A percentile compares a stretch with the other conserved stretches of the same genome.
Evolutionary conservation across 2,888 invertebrate genomes (phyloP).

Genomic region (Epinotia nisella): DNA sequence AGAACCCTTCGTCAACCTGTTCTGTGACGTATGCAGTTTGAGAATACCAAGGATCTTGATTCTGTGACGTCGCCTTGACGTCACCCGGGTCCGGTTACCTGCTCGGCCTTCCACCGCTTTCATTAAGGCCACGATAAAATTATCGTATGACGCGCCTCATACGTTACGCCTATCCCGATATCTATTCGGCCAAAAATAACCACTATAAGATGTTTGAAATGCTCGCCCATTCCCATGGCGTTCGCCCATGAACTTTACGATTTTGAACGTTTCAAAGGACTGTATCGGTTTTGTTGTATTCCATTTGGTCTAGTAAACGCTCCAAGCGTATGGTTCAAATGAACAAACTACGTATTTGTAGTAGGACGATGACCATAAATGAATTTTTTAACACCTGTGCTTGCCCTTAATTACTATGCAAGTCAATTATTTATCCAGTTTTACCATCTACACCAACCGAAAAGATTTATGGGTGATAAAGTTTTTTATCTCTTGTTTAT

Average conservation of each 20-base stretch:
- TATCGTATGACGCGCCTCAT: conserved; percentile 74
- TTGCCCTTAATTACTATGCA: not conserved
- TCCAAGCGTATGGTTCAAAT: not conserved
- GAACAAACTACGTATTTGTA: not conserved
- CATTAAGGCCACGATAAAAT: conserved; percentile 82
- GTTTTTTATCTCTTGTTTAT: conserved; percentile 53
- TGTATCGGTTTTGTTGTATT: not conserved
- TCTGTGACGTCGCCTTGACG: conserved; percentile 62
- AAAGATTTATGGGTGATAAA: conserved; percentile 56
- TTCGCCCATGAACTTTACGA: conserved; percentile 38
- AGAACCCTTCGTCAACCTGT: not conserved
- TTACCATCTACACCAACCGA: not conserved
- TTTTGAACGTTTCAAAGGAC: not conserved
- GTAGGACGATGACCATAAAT: not conserved
- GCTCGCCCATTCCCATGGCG: conserved; percentile 52
- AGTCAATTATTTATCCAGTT: not conserved
- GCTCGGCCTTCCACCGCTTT: conserved; percentile 71
- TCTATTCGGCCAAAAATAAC: conserved; percentile 71
- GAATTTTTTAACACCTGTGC: not conserved
- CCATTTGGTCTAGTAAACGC: not conserved
- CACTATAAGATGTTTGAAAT: conserved; percentile 58
- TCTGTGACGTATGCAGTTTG: conserved; percentile 47
- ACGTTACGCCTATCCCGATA: conserved; percentile 58
- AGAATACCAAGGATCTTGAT: conserved; percentile 57
- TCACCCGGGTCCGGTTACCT: conserved; percentile 78